phyloP scores from a whole-genome alignment of 1,140 invertebrate genomes.

The Diorhabda elongata region DNA sequence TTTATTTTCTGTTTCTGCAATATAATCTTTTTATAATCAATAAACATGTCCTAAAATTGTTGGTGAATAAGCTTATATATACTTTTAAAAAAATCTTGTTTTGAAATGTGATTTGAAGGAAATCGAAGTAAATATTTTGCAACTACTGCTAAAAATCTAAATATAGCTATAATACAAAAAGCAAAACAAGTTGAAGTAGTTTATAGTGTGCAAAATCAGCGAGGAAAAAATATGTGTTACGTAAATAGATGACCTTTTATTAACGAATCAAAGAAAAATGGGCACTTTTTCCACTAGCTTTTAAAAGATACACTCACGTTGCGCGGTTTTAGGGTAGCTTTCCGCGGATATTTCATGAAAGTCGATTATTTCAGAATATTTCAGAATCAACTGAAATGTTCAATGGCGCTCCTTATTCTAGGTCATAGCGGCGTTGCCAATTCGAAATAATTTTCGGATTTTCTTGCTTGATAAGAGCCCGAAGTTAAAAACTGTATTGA shows the following conservation, averaged over 20 bases:
- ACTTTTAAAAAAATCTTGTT: no score
- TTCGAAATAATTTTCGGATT: not conserved
- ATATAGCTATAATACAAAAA: not conserved
- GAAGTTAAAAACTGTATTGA: no score
- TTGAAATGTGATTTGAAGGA: not conserved
- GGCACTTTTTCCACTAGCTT: not conserved
- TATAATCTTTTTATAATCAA: no score
- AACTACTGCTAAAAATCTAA: not conserved
- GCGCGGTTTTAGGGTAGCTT: not conserved
- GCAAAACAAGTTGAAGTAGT: constrained; percentile 2
- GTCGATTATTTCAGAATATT: constrained; percentile 2
- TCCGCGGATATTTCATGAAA: not conserved
- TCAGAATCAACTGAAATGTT: constrained; percentile 1
- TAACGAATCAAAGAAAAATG: not conserved
- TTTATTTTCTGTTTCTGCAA: no score
- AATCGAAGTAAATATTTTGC: not conserved
- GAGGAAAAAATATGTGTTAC: not conserved
- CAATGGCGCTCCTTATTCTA: constrained; percentile 1
- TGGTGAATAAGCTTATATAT: no score
- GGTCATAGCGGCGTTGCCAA: not conserved
- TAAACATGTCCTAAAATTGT: no score
- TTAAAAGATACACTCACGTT: not conserved
- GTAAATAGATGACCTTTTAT: constrained; percentile 1
- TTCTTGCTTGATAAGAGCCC: no score
- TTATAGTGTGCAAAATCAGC: not conserved